These are phyloP conservation scores for Alouatta caraya DNA, from an alignment of 2,797 vertebrate species.

Conservation along the genomic window DNA sequence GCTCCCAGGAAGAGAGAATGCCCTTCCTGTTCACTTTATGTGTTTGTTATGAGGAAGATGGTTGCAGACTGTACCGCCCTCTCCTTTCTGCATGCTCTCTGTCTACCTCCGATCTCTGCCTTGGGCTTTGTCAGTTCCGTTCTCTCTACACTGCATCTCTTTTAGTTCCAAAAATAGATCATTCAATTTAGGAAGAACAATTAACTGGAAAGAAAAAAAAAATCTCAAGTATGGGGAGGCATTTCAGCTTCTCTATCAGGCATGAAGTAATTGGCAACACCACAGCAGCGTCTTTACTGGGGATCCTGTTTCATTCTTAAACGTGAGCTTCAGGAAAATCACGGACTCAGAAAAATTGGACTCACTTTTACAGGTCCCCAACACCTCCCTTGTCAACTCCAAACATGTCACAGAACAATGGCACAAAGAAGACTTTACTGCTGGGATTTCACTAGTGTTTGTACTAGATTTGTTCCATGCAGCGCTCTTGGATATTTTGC, in stretches of 20 bases:
- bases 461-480: background rate
- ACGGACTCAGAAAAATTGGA: background rate
- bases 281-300: background rate
- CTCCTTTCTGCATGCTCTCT: background rate
- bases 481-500: background rate
- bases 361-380: background rate
- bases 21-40: background rate
- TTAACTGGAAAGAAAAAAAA: constrained; percentile 63
- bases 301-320: background rate
- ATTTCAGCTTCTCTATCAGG: constrained; percentile 51
- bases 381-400: background rate
- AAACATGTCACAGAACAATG: background rate
- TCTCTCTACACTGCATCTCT: constrained; percentile 61
- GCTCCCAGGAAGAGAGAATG: background rate
- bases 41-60: background rate
- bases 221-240: constrained; percentile 48
- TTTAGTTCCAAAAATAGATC: constrained; percentile 75
- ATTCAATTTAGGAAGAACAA: constrained; percentile 72
- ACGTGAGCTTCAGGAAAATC: background rate
- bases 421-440: background rate
- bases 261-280: background rate
- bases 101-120: constrained; percentile 31
- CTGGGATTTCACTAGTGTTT: background rate
- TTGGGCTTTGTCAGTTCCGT: constrained; percentile 51
- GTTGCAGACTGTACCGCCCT: background rate